Evolutionary conservation across 92 coral and sea anemone species (phyloP).

Genomic region (Heliopora coerulea): DNA sequence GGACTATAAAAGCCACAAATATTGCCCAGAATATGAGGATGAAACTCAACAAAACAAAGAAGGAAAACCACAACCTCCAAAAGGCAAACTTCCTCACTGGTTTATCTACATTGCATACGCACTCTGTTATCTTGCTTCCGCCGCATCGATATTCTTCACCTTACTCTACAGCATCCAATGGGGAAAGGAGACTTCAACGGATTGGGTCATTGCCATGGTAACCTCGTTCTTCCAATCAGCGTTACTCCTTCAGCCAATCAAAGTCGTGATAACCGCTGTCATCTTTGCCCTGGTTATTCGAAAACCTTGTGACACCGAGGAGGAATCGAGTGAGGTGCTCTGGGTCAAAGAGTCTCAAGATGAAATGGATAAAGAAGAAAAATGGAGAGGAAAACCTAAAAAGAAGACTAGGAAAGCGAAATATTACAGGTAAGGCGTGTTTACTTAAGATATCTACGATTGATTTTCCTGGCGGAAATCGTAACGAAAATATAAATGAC

Average conservation of each 20-base stretch:
- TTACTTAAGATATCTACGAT: no score
- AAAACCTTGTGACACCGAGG: conserved; percentile 71
- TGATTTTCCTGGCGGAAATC: no score
- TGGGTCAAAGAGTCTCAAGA: neutral
- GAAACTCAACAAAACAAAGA: conserved; percentile 33
- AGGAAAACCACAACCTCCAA: conserved; percentile 40
- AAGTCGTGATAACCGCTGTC: conserved; percentile 70
- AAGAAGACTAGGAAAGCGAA: neutral
- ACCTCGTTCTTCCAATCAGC: conserved; percentile 85
- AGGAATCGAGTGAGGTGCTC: neutral
- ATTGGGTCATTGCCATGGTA: conserved; percentile 85
- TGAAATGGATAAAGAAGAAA: neutral
- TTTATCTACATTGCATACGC: conserved; percentile 56
- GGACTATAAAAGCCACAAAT: conserved; percentile 25
- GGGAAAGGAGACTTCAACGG: conserved; percentile 86
- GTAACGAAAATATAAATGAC: no score
- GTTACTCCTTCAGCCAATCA: conserved; percentile 84
- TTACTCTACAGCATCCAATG: conserved; percentile 72
- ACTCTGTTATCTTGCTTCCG: conserved; percentile 46
- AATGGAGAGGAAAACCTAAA: neutral
- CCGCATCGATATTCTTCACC: conserved; percentile 54
- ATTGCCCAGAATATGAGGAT: conserved; percentile 26
- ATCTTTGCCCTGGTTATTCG: conserved; percentile 76
- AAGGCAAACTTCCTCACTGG: conserved; percentile 58
- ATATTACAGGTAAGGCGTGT: neutral